These are phyloP conservation scores for Quadriops clusia DNA, from an alignment of 2,888 invertebrate species.

Conservation along the genomic window DNA sequence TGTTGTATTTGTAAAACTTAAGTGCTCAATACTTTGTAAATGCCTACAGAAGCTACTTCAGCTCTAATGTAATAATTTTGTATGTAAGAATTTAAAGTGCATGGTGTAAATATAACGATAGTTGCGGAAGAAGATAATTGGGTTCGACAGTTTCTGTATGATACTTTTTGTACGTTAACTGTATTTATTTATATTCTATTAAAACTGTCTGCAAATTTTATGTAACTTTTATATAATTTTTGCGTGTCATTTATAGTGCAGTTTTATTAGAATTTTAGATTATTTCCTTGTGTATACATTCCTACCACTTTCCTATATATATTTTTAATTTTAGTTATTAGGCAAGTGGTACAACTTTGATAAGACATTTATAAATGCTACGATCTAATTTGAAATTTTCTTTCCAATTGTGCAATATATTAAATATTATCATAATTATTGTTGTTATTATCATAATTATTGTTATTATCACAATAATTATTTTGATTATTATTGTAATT, in stretches of 20 bases:
- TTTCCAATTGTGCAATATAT: no score
- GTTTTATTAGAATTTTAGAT: slow-evolving; percentile 1
- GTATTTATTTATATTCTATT: slow-evolving; percentile 17
- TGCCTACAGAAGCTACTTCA: slow-evolving; percentile 12
- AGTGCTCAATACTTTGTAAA: slow-evolving; percentile 11
- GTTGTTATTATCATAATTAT: no score
- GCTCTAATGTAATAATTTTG: slow-evolving; percentile 5
- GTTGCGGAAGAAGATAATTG: slow-evolving; percentile 9
- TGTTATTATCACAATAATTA: no score
- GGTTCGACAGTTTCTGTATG: slow-evolving; percentile 30
- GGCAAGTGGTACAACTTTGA: no score
- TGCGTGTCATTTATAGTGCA: not conserved
- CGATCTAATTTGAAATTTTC: no score
- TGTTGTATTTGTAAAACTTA: slow-evolving; percentile 7
- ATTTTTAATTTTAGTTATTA: no score
- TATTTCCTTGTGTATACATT: no score
- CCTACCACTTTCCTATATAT: no score
- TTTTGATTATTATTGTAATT: no score
- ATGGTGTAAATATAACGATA: slow-evolving; percentile 16
- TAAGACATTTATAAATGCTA: slow-evolving; percentile 7
- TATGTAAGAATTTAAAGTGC: slow-evolving; percentile 12
- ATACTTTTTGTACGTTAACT: slow-evolving; percentile 28
- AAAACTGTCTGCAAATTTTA: slow-evolving; percentile 10
- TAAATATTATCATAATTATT: no score
- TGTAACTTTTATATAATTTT: not conserved